A percentile compares a stretch with the other conserved stretches of the same genome.
Conservation (phyloP, 2,113 vertebrate genomes). For the Centropus unirufus region DNA sequence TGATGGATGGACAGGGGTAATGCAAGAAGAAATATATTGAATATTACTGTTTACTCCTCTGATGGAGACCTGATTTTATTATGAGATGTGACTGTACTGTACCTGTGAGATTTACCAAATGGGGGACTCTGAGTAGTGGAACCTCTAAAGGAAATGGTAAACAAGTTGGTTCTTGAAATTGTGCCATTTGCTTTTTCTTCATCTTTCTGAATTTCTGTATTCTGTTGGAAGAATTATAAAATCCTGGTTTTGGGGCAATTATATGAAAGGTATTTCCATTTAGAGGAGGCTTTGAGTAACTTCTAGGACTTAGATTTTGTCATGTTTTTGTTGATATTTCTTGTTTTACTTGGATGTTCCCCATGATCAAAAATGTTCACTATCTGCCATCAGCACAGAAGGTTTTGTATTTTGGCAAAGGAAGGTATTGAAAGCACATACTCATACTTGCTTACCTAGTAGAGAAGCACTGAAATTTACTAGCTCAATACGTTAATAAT, state of each 20-base stretch:
- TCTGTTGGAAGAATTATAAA: neutral
- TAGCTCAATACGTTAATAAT: neutral
- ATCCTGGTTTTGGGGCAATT: neutral
- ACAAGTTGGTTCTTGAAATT: neutral
- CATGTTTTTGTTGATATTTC: neutral
- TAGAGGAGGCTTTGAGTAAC: neutral
- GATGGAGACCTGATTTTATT: neutral
- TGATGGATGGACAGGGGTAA: accelerated
- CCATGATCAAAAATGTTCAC: neutral
- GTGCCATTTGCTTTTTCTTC: neutral
- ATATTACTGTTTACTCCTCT: neutral
- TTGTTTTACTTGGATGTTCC: neutral
- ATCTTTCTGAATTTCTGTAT: neutral
- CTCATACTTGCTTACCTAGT: neutral
- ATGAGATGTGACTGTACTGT: neutral
- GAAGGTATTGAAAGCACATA: neutral
- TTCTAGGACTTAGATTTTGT: neutral
- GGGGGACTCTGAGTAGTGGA: neutral
- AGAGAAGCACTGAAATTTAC: neutral
- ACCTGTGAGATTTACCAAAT: neutral
- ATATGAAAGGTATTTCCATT: neutral
- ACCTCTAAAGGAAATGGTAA: neutral
- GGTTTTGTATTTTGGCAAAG: neutral
- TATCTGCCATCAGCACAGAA: neutral
- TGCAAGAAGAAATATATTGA: neutral